phyloP scores from a whole-genome alignment of 2,888 invertebrate species.

The Nemoura dubitans region DNA sequence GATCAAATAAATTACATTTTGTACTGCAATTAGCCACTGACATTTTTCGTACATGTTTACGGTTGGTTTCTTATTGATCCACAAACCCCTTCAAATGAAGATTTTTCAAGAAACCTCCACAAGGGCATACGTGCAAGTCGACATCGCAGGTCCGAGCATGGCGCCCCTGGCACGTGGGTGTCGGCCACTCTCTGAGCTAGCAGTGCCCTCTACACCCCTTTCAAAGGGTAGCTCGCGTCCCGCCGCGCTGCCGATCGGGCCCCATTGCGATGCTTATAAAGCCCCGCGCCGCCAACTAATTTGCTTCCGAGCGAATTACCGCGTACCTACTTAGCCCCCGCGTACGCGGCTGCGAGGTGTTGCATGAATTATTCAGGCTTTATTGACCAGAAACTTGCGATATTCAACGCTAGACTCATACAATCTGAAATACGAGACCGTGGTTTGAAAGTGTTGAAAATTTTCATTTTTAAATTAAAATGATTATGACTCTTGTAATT shows the following conservation, averaged over 20 bases:
- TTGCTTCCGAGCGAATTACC: neutral
- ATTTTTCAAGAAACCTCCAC: no score
- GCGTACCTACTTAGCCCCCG: neutral
- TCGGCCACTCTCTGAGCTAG: neutral
- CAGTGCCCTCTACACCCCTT: no score
- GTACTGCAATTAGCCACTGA: no score
- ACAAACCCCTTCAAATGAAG: no score
- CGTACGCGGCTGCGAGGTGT: neutral
- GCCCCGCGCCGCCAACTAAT: neutral
- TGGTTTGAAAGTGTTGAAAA: neutral
- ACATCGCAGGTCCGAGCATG: no score
- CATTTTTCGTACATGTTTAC: no score
- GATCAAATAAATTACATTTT: no score
- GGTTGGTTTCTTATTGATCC: no score
- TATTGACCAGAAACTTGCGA: neutral
- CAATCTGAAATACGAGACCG: neutral
- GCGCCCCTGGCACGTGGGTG: neutral
- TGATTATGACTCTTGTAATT: neutral
- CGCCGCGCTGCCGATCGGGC: neutral
- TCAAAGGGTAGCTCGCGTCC: neutral
- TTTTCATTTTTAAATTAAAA: neutral
- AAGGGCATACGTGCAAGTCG: no score
- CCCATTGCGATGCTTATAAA: neutral
- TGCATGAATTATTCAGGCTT: slow-evolving; percentile 7
- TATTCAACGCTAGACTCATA: neutral